Percentiles rank a stretch among this genome's conserved stretches.
phyloP scores from a whole-genome alignment of 2,113 vertebrate genomes.

The Chlorodrepanis virens region DNA sequence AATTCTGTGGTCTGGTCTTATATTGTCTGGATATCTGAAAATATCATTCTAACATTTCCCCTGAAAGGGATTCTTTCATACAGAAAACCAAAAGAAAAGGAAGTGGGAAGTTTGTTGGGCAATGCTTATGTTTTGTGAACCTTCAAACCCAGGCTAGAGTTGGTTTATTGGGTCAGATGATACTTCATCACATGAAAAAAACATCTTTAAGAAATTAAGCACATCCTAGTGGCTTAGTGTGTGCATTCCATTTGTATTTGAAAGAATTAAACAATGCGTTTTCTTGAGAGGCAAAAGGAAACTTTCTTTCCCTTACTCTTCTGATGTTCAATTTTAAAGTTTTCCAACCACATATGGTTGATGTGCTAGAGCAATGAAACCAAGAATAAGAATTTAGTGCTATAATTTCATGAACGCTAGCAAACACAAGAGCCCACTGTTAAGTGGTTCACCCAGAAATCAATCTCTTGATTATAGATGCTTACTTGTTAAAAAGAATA shows the following conservation, averaged over 20 bases:
- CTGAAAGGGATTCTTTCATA: slow-evolving; percentile 73
- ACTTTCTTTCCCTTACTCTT: slow-evolving; percentile 43
- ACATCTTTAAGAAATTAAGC: slow-evolving; percentile 78
- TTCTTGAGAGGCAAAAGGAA: slow-evolving; percentile 62
- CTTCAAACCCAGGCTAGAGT: slow-evolving; percentile 56
- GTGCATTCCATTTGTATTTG: slow-evolving; percentile 69
- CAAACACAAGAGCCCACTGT: not conserved
- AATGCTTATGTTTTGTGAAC: slow-evolving; percentile 64
- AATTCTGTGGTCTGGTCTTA: slow-evolving; percentile 65
- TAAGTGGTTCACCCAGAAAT: not conserved
- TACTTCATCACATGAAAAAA: slow-evolving; percentile 56
- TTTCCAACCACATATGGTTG: slow-evolving; percentile 43
- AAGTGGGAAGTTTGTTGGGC: slow-evolving; percentile 64
- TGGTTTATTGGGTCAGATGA: slow-evolving; percentile 69
- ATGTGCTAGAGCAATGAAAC: slow-evolving; percentile 17
- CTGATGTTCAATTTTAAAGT: slow-evolving; percentile 63
- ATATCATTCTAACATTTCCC: slow-evolving; percentile 46
- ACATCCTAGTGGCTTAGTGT: slow-evolving; percentile 50
- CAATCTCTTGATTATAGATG: not conserved
- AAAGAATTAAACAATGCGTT: slow-evolving; percentile 68
- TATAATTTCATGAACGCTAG: not conserved
- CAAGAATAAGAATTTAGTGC: not conserved
- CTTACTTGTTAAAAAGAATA: not conserved
- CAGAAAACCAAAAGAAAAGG: slow-evolving; percentile 71
- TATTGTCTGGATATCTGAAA: slow-evolving; percentile 61